Conservation (phyloP, 2,888 invertebrate genomes). For the Erebia ligea region DNA sequence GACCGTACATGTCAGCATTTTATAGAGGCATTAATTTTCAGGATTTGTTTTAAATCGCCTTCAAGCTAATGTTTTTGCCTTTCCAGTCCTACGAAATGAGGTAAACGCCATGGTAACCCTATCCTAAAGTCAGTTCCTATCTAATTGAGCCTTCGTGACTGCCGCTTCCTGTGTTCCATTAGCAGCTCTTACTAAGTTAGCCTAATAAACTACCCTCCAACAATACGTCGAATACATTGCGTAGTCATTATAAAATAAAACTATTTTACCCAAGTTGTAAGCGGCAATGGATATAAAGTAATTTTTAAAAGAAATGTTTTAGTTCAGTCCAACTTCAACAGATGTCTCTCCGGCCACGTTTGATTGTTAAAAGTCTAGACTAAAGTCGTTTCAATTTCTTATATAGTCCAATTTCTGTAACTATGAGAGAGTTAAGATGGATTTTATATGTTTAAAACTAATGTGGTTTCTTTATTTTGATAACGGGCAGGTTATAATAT, state of each 20-base stretch:
- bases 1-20: too few species aligned
- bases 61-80: too few species aligned
- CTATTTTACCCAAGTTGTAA: neutral
- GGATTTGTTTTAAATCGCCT: too few species aligned
- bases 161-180: conserved; percentile 68
- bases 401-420: conserved; percentile 26
- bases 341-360: conserved; percentile 38
- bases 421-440: neutral
- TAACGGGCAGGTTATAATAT: neutral
- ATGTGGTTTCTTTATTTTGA: neutral
- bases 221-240: conserved; percentile 31
- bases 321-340: conserved; percentile 19
- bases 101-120: neutral
- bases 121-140: conserved; percentile 57
- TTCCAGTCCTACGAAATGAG: neutral
- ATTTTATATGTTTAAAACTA: neutral
- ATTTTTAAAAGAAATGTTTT: conserved; percentile 17
- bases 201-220: conserved; percentile 7
- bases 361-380: conserved; percentile 43
- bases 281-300: conserved; percentile 22
- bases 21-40: too few species aligned
- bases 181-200: conserved; percentile 50
- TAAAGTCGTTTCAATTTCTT: conserved; percentile 40
- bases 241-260: neutral
- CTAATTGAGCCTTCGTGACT: conserved; percentile 76